Base-by-base conservation (phyloP, 2,888 invertebrate genomes). In the Hirtodrosophila duncani region DNA sequence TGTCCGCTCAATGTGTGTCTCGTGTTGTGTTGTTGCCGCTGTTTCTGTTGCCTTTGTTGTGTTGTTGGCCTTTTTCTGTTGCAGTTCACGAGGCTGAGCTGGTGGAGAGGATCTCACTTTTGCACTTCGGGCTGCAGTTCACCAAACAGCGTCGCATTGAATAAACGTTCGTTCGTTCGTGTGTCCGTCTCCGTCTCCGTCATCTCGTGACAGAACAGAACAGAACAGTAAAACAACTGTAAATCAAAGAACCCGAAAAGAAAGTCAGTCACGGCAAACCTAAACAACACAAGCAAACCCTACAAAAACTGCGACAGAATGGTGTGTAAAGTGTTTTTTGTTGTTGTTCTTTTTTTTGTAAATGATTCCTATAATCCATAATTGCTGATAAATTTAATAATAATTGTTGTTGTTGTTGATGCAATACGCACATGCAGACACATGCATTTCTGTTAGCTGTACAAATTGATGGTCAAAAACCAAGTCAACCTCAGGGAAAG, bases 101-200 rank as follows among this genome's bases (percentile, higher is more conserved):
- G 39, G n/a, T 49, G 42, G 17, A 29, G 61, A 64, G 59, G 59
- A 62, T 62, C 61, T n/a, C n/a, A n/a, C n/a, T 61, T 43, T 49
- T 21, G 26, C 27, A 33, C 21, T 44, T 27, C 23, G 14, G 14
- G 36, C 31, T 72, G 81, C 81, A 75, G 78, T 75, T 75, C 63
- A 59, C 65, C 46, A 60, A 70, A 74, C 58, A 70, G 74, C 81
- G 74, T 81, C 81, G 75, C 70, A 78, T 44, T 61, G 74, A 59
- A 41, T 59, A 68, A 68, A 68, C 74, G 71, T 71, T n/a, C n/a
- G n/a, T n/a, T n/a, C n/a, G n/a, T n/a, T n/a, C 64, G 80, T 62
- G 67, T 68, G 62, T 65, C n/a, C n/a, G n/a, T n/a, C n/a, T n/a
- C n/a, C 68, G 60, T 48, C 62, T 38, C 37, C 33, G 44, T 21